phyloP scores from a whole-genome alignment of 1,140 invertebrate genomes.

The Ectropis grisescens region DNA sequence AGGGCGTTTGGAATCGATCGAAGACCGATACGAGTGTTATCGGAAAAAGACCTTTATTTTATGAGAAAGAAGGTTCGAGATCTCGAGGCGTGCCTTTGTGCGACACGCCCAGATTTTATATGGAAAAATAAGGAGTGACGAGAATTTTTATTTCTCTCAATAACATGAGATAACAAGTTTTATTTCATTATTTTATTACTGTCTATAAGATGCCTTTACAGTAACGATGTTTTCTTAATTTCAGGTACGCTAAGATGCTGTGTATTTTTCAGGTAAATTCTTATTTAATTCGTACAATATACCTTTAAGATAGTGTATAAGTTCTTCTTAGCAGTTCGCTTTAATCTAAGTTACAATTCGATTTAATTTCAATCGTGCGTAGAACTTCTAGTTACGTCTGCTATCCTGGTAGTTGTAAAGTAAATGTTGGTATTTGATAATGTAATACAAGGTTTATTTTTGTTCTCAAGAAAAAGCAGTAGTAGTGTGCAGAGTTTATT shows the following conservation, averaged over 20 bases:
- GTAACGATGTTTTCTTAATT: conserved; percentile 19
- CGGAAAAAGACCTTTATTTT: conserved; percentile 58
- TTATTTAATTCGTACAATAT: conserved; percentile 7
- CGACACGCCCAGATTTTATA: conserved; percentile 59
- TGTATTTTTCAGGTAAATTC: conserved; percentile 29
- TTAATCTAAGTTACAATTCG: too few species aligned
- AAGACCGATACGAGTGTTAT: conserved; percentile 49
- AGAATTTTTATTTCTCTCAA: conserved; percentile 35
- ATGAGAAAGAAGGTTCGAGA: conserved; percentile 30
- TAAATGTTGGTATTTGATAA: too few species aligned
- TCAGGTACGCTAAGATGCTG: conserved; percentile 49
- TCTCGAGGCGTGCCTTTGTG: conserved; percentile 38
- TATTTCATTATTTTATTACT: conserved; percentile 20
- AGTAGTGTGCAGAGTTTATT: too few species aligned
- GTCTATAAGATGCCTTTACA: conserved; percentile 1
- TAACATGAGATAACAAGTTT: conserved; percentile 26
- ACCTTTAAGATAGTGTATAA: conserved; percentile 12
- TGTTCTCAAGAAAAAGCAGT: too few species aligned
- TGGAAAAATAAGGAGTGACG: conserved; percentile 38
- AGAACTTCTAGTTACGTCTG: too few species aligned
- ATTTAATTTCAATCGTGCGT: too few species aligned
- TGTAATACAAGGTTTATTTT: too few species aligned
- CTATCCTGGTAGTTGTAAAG: too few species aligned
- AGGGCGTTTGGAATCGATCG: conserved; percentile 62
- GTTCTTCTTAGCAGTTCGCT: too few species aligned